phyloP scores from a whole-genome alignment of 1,140 invertebrate species.

The Cotesia chilonis region DNA sequence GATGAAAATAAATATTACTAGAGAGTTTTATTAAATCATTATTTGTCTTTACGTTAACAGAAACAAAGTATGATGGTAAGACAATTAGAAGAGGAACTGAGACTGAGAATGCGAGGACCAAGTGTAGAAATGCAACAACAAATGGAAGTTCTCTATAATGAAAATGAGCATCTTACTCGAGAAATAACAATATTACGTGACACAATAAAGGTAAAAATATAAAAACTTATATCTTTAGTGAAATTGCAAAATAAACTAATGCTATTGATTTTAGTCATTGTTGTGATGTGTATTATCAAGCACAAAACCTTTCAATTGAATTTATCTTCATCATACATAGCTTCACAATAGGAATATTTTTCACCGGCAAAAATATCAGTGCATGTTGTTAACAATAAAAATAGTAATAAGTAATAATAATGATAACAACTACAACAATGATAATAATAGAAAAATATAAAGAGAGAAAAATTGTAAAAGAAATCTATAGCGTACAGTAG shows the following conservation, averaged over 20 bases:
- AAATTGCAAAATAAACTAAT: not conserved
- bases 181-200: constrained; percentile 95
- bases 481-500: constrained; percentile 29
- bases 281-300: not conserved
- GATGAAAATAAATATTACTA: no score
- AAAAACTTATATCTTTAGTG: not conserved
- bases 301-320: no score
- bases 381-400: no score
- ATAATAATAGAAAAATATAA: not conserved
- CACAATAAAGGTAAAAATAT: constrained; percentile 84
- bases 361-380: no score
- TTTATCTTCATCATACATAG: no score
- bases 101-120: constrained; percentile 84
- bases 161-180: constrained; percentile 93
- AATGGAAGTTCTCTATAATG: constrained; percentile 89
- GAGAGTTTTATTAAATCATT: not conserved
- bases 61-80: constrained; percentile 95
- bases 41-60: constrained; percentile 68
- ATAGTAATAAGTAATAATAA: no score
- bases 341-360: no score
- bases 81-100: constrained; percentile 90
- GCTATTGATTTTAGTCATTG: constrained; percentile 5
- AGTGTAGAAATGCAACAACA: constrained; percentile 91
- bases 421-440: no score
- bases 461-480: constrained; percentile 15